Percentiles rank a stretch among this genome's conserved stretches.
Conservation (phyloP, 1,140 invertebrate genomes). For the Micrasema minimum region DNA sequence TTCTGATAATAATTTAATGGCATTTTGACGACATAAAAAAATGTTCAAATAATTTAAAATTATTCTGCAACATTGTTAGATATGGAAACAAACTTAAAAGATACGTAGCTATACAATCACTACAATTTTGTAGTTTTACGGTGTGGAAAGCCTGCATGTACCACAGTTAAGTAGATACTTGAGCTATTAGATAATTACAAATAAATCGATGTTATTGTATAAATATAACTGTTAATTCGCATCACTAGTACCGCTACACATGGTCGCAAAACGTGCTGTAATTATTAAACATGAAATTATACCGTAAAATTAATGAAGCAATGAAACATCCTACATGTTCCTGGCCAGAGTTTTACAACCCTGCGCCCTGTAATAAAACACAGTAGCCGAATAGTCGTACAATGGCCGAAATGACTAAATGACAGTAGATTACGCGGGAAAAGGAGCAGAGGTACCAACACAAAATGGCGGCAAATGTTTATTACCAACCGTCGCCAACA, state of each 20-base stretch:
- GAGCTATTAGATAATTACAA: too few relatives aligned
- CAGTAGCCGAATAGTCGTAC: constrained; percentile 45
- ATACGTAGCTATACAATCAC: too few relatives aligned
- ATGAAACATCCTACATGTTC: constrained; percentile 3
- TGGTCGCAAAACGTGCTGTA: neutral
- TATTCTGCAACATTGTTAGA: too few relatives aligned
- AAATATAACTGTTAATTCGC: neutral
- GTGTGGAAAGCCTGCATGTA: too few relatives aligned
- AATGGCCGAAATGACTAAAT: constrained; percentile 53
- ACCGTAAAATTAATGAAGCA: neutral
- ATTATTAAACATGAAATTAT: neutral
- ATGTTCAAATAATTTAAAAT: too few relatives aligned
- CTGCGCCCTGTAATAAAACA: constrained; percentile 48
- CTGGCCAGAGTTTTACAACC: constrained; percentile 42
- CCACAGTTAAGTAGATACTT: too few relatives aligned
- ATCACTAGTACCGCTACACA: neutral
- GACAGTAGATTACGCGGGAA: constrained; percentile 46
- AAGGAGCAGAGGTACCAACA: constrained; percentile 21
- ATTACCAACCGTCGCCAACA: constrained; percentile 49
- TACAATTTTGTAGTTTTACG: too few relatives aligned
- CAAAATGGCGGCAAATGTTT: constrained; percentile 46
- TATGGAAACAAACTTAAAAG: too few relatives aligned
- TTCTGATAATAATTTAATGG: too few relatives aligned
- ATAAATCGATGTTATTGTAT: too few relatives aligned
- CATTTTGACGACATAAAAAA: too few relatives aligned